Evolutionary conservation across 2,797 vertebrate genomes (phyloP).

Genomic region (Enteromius fasciolatus): DNA sequence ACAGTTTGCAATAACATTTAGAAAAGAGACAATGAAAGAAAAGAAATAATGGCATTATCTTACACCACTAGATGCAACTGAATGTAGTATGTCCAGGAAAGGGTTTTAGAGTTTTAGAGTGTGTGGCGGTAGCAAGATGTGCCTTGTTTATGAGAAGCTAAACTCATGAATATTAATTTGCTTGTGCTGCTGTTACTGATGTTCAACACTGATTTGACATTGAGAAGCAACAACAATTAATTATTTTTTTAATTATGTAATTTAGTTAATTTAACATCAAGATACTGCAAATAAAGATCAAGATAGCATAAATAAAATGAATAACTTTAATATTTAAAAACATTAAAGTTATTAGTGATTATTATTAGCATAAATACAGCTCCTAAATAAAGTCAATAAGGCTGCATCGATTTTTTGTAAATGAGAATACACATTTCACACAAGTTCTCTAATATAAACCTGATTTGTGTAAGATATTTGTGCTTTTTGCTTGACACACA

Average conservation of each 20-base stretch:
- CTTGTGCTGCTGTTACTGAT: neutral
- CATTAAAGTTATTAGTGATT: neutral
- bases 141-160: neutral
- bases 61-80: neutral
- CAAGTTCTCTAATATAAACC: neutral
- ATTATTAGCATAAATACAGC: neutral
- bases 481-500: neutral
- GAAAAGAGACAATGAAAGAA: conserved; percentile 55
- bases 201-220: neutral
- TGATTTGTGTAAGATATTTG: neutral
- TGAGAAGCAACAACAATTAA: neutral
- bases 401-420: neutral
- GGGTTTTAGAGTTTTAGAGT: neutral
- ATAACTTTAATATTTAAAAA: too few species aligned
- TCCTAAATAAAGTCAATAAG: neutral
- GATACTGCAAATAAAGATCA: neutral
- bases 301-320: neutral
- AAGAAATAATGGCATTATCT: conserved; percentile 17
- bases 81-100: neutral
- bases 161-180: conserved; percentile 9
- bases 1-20: conserved; percentile 74
- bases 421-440: neutral
- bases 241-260: neutral
- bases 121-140: neutral
- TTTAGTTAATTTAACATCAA: neutral